These are phyloP conservation scores for Phrynocephalus forsythii DNA, from an alignment of 2,797 vertebrate genomes.

Conservation along the genomic window DNA sequence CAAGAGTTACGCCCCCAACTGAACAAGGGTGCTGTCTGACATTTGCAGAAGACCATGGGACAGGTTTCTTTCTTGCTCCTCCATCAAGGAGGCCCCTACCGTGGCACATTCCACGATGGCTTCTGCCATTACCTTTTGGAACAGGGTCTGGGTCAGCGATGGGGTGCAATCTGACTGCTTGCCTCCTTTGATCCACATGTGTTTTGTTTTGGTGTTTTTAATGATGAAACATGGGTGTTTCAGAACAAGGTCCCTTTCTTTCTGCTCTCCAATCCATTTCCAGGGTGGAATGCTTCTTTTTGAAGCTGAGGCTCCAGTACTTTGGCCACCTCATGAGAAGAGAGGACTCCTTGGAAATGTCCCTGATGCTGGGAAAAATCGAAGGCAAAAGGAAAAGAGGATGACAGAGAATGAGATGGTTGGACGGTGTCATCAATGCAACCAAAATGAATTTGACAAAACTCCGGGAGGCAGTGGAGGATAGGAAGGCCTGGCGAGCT, in stretches of 20 bases:
- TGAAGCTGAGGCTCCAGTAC: too few species aligned
- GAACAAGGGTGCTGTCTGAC: conserved; percentile 21
- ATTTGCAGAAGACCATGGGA: conserved; percentile 51
- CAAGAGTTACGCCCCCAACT: conserved; percentile 54
- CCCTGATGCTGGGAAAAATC: too few species aligned
- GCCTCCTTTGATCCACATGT: conserved; percentile 32
- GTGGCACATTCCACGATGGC: conserved; percentile 30
- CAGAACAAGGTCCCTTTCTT: conserved; percentile 38
- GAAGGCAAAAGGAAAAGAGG: too few species aligned
- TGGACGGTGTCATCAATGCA: too few species aligned
- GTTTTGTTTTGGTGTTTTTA: neutral
- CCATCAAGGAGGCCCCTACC: conserved; percentile 15
- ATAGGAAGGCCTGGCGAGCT: too few species aligned
- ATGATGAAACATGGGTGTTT: conserved; percentile 25
- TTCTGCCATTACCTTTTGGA: conserved; percentile 30
- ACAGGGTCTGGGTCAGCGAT: conserved; percentile 22
- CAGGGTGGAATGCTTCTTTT: neutral
- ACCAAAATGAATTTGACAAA: too few species aligned
- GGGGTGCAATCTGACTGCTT: conserved; percentile 36
- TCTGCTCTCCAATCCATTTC: conserved; percentile 41
- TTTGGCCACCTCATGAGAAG: too few species aligned
- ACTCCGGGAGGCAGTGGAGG: too few species aligned
- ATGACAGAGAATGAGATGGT: too few species aligned
- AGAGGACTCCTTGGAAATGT: too few species aligned
- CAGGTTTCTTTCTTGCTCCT: conserved; percentile 38